Percentiles rank a stretch among this genome's conserved stretches.
phyloP scores from a whole-genome alignment of 2,888 invertebrate species.

The Synanthedon formicaeformis region DNA sequence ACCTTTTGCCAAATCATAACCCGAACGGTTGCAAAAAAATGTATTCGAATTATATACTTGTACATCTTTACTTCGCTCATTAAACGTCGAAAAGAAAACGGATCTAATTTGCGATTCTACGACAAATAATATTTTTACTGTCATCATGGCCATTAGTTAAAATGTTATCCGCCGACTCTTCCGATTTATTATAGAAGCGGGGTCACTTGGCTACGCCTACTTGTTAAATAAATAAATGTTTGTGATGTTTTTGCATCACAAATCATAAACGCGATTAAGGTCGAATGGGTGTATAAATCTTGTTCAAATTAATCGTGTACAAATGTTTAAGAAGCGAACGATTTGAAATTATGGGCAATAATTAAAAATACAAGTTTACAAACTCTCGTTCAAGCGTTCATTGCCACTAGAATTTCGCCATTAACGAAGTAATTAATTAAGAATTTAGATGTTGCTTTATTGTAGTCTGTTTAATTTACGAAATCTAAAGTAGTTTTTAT shows the following conservation, averaged over 20 bases:
- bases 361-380: conserved; percentile 16
- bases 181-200: conserved; percentile 12
- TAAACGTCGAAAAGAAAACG: background rate
- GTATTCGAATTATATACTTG: background rate
- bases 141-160: background rate
- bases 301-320: no score
- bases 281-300: conserved; percentile 25
- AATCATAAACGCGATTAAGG: conserved; percentile 30
- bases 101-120: conserved; percentile 2
- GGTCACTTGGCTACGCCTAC: conserved; percentile 12
- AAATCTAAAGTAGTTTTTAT: no score
- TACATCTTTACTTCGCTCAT: background rate
- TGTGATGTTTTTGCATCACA: conserved; percentile 9
- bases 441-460: no score
- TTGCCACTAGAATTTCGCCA: conserved; percentile 9
- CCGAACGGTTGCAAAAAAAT: background rate
- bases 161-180: conserved; percentile 14
- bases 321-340: no score
- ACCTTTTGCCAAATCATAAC: background rate
- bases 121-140: conserved; percentile 1
- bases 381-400: conserved; percentile 15
- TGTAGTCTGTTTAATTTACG: no score
- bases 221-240: conserved; percentile 7
- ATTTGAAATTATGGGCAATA: conserved; percentile 12
- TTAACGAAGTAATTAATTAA: no score